Evolutionary conservation across 2,888 invertebrate species (phyloP).

Genomic region (Caenorhabditis doughertyi): DNA sequence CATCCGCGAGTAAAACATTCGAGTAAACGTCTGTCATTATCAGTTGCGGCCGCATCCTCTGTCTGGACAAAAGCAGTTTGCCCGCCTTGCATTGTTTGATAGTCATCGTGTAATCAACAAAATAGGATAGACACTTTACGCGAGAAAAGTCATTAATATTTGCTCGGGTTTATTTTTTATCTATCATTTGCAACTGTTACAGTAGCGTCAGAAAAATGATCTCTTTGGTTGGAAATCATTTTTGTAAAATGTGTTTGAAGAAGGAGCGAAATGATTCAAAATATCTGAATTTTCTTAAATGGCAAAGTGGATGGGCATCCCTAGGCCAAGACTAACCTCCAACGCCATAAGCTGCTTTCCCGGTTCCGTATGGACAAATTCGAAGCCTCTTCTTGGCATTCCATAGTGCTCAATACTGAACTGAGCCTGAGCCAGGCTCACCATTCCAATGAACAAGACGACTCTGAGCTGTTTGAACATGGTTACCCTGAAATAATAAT

Average conservation of each 20-base stretch:
- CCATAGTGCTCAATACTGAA: neutral
- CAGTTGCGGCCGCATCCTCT: too few species aligned
- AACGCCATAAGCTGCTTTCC: neutral
- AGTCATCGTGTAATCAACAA: neutral
- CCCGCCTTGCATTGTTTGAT: neutral
- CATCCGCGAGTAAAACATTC: too few species aligned
- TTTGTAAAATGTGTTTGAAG: too few species aligned
- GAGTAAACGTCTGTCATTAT: too few species aligned
- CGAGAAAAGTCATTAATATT: neutral
- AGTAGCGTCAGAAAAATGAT: neutral
- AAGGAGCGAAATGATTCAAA: too few species aligned
- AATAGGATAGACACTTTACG: neutral
- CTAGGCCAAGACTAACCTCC: neutral
- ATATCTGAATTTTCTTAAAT: too few species aligned
- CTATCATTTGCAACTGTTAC: neutral
- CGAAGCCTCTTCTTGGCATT: neutral
- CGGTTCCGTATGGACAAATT: neutral
- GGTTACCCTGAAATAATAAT: neutral
- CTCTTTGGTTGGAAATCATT: too few species aligned
- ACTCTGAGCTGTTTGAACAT: too few species aligned
- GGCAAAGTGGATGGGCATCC: too few species aligned
- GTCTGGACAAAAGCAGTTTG: neutral
- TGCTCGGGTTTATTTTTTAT: neutral
- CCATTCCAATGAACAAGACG: neutral
- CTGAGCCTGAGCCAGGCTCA: neutral